These are phyloP conservation scores for Carpatolechia fugitivella DNA, from an alignment of 2,888 invertebrate species.

Conservation along the genomic window DNA sequence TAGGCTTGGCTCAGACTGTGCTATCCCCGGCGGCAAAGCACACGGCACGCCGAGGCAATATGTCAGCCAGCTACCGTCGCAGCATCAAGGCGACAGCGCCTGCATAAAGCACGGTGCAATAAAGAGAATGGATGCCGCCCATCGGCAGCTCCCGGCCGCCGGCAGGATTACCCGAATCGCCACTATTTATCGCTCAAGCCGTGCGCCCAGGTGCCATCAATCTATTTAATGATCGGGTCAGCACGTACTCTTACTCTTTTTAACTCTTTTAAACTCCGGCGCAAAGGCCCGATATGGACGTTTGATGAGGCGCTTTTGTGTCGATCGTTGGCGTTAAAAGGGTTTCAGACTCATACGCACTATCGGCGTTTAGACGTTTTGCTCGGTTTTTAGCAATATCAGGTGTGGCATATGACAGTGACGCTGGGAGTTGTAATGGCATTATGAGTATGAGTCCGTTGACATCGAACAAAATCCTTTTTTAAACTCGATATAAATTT, in stretches of 20 bases:
- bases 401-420: slow-evolving; percentile 32
- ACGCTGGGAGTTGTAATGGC: slow-evolving; percentile 23
- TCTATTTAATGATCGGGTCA: slow-evolving; percentile 80
- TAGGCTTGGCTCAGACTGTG: slow-evolving; percentile 18
- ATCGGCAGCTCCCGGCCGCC: slow-evolving; percentile 69
- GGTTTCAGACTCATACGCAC: slow-evolving; percentile 61
- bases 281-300: slow-evolving; percentile 68
- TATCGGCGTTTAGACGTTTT: slow-evolving; percentile 44
- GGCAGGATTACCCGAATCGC: slow-evolving; percentile 77
- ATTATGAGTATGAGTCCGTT: slow-evolving; percentile 7
- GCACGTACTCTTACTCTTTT: slow-evolving; percentile 75
- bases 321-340: slow-evolving; percentile 68
- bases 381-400: slow-evolving; percentile 39
- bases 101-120: slow-evolving; percentile 77
- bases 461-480: not conserved
- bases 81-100: slow-evolving; percentile 64
- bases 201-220: slow-evolving; percentile 79
- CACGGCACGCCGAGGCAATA: slow-evolving; percentile 47
- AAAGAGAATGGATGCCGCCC: slow-evolving; percentile 79
- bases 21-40: slow-evolving; percentile 30
- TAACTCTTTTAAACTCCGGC: slow-evolving; percentile 44
- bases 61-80: slow-evolving; percentile 60
- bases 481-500: too few relatives aligned
- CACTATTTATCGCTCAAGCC: slow-evolving; percentile 78
- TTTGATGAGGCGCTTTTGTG: slow-evolving; percentile 78